A percentile compares a stretch with the other conserved stretches of the same genome.
phyloP scores from a whole-genome alignment of 1,140 invertebrate genomes.

The Zaprionus nigranus region DNA sequence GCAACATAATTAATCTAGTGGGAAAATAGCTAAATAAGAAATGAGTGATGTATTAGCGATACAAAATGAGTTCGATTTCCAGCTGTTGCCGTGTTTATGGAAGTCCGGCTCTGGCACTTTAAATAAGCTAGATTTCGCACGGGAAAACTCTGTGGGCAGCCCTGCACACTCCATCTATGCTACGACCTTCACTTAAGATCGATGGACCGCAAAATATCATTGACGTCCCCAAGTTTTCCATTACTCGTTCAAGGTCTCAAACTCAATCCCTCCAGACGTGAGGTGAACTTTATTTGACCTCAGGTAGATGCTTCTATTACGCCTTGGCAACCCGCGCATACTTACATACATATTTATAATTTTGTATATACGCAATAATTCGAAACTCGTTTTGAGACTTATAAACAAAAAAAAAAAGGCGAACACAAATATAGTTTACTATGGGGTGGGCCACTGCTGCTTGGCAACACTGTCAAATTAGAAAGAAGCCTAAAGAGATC shows the following conservation, averaged over 20 bases:
- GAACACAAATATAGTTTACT: slow-evolving; percentile 26
- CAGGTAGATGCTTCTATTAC: slow-evolving; percentile 65
- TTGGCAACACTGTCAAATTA: slow-evolving; percentile 59
- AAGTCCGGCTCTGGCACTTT: too few relatives aligned
- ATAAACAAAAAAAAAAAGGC: slow-evolving; percentile 47
- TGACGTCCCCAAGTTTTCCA: slow-evolving; percentile 54
- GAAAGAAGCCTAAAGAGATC: slow-evolving; percentile 31
- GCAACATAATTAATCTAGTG: too few relatives aligned
- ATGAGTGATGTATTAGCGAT: too few relatives aligned
- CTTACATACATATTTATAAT: slow-evolving; percentile 16
- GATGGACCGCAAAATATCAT: slow-evolving; percentile 7
- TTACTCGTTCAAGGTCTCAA: slow-evolving; percentile 36
- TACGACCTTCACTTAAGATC: neutral
- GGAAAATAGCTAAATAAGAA: too few relatives aligned
- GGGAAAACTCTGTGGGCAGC: too few relatives aligned
- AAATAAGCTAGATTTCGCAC: too few relatives aligned
- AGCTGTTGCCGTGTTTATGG: too few relatives aligned
- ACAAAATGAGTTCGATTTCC: too few relatives aligned
- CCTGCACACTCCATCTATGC: neutral
- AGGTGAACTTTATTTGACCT: slow-evolving; percentile 60
- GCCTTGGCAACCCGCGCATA: slow-evolving; percentile 53
- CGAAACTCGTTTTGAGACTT: slow-evolving; percentile 62
- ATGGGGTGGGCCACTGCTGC: slow-evolving; percentile 46
- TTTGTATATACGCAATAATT: slow-evolving; percentile 33
- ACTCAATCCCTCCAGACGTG: slow-evolving; percentile 49